Base-by-base conservation (phyloP, 1,140 invertebrate species). In the Lasioglossum albipes region DNA sequence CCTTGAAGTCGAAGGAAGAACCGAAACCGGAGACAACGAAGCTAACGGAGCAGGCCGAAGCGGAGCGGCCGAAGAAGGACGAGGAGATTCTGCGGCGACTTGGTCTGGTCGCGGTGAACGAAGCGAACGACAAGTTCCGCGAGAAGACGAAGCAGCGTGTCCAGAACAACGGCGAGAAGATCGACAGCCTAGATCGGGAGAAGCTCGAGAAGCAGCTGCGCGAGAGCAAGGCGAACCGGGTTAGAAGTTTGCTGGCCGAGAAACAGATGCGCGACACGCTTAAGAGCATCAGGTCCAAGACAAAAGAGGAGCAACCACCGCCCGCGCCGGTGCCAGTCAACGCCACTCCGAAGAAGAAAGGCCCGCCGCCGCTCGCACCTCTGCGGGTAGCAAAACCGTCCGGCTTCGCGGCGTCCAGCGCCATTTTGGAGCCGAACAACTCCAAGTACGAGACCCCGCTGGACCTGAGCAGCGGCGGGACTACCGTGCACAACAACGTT, bases 211-310 rank as follows among this genome's bases (percentile, higher is more conserved):
- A 92, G 18, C 89, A 93, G 42, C 62, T 92, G 13, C 88, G 89
- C 9, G 91, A 91, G 45, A 91, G 91, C 61, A 93, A 92, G 36
- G 91, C 91, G 0, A 92, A 93, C 45, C 83, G 92, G 16, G 90
- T 91, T 27, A 89, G 91, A 22, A 92, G 92, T 77, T 69, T 93
- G 9, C 18, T 92, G n/a, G 92, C 91, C 7, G 92, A 93, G 42
- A 93, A 93, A n/a, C 91, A 93, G 76, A 92, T 92, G 91, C 89
- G 91, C 0, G 91, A 93, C 52, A 89, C 92, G 6, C 69, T 92
- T 5, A 91, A 93, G 49, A 91, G 90, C 64, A 92, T 92, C 1
- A 92, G 92, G 88, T 91, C 89, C 2, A 89, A 86, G 41, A 88
- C 85, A 7, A 92, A 91, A 52, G 86, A 86, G 4, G 89, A 90